Conservation (phyloP, 2,113 vertebrate species). For the Melierax canorus region DNA sequence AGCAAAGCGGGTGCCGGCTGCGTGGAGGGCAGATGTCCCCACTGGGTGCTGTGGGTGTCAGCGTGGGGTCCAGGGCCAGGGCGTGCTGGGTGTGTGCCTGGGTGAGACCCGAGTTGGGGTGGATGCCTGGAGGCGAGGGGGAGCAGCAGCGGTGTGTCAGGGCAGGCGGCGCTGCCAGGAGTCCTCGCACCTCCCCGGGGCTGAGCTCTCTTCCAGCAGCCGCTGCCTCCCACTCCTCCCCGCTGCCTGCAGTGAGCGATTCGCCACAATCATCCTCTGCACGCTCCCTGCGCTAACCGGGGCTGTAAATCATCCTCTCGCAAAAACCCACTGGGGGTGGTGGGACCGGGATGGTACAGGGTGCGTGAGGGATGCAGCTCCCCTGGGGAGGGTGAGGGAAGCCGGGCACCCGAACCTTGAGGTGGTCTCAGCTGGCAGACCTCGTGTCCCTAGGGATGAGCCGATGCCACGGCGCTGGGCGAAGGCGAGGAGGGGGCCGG, state of each 20-base stretch:
- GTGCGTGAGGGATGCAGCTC: accelerated
- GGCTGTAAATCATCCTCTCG: not conserved
- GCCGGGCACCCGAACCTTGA: accelerated
- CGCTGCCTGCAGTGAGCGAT: not conserved
- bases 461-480: accelerated
- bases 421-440: not conserved
- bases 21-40: accelerated
- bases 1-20: not conserved
- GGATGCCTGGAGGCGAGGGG: not conserved
- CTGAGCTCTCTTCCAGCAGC: not conserved
- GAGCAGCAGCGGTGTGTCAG: not conserved
- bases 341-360: not conserved
- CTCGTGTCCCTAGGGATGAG: not conserved
- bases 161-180: not conserved
- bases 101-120: not conserved
- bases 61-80: not conserved
- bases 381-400: not conserved
- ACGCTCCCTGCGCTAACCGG: not conserved
- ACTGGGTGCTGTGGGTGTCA: not conserved
- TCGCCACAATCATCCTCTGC: not conserved
- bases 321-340: not conserved
- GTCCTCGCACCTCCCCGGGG: not conserved
- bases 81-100: not conserved
- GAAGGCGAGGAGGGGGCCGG: not conserved
- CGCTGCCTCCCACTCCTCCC: not conserved